Evolutionary conservation across 2,888 invertebrate genomes (phyloP).

Genomic region (Fragum fragum): DNA sequence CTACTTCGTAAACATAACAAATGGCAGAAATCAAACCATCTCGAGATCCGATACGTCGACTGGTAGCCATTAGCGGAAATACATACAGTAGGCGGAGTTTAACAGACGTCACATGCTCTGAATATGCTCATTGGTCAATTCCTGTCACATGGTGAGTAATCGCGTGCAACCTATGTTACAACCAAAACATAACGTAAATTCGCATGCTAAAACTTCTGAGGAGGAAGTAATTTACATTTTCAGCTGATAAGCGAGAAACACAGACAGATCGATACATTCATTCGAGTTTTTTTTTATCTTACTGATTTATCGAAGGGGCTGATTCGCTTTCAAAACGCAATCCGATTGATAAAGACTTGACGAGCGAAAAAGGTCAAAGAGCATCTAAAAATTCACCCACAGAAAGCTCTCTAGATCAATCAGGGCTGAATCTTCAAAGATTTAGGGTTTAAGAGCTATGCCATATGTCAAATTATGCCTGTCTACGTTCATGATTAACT

Average conservation of each 20-base stretch:
- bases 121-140: slow-evolving; percentile 38
- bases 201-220: neutral
- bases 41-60: slow-evolving; percentile 34
- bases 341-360: too few relatives aligned
- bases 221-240: neutral
- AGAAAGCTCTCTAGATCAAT: too few relatives aligned
- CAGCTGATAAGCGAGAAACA: slow-evolving; percentile 10
- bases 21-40: slow-evolving; percentile 24
- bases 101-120: slow-evolving; percentile 44
- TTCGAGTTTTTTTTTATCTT: neutral
- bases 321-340: too few relatives aligned
- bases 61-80: slow-evolving; percentile 65
- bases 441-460: too few relatives aligned
- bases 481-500: too few relatives aligned
- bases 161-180: slow-evolving; percentile 61
- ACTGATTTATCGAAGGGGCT: neutral
- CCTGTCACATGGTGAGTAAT: slow-evolving; percentile 43
- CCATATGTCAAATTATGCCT: too few relatives aligned
- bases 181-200: slow-evolving; percentile 60
- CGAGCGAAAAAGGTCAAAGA: too few relatives aligned
- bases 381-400: too few relatives aligned
- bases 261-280: neutral
- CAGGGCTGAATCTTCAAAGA: too few relatives aligned
- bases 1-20: neutral
- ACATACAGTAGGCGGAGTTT: slow-evolving; percentile 53